Conservation (phyloP, 2,113 vertebrate genomes). For the Trematocara unimaculatum region DNA sequence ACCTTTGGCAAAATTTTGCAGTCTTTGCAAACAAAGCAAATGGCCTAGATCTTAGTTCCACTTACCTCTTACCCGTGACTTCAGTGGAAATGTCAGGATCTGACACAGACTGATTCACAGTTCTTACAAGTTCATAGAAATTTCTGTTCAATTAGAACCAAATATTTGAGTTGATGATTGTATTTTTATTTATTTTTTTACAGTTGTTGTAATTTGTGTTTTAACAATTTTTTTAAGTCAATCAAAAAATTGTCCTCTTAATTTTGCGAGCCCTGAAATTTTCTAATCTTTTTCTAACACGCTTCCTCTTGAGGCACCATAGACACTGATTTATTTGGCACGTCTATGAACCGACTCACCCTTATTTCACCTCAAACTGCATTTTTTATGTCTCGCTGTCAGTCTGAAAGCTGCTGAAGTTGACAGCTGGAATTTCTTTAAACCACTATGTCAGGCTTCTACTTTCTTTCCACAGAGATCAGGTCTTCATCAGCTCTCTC, state of each 20-base stretch:
- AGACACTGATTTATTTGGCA: not conserved
- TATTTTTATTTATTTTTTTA: not conserved
- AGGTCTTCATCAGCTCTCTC: not conserved
- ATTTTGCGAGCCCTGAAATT: not conserved
- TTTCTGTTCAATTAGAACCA: not conserved
- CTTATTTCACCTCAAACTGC: not conserved
- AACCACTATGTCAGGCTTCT: not conserved
- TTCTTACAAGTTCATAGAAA: not conserved
- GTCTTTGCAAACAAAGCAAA: not conserved
- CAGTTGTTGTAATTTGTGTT: not conserved
- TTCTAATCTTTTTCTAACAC: not conserved
- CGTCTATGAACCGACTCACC: slow-evolving; percentile 14
- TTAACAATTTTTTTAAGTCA: not conserved
- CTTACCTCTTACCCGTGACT: accelerated
- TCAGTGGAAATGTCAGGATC: not conserved
- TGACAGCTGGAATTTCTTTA: not conserved
- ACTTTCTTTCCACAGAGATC: not conserved
- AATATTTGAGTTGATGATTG: not conserved
- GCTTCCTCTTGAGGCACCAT: not conserved
- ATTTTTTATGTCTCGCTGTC: not conserved
- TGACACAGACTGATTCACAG: not conserved
- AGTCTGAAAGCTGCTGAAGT: not conserved
- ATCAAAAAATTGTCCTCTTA: not conserved
- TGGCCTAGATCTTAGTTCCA: accelerated
- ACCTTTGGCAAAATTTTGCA: accelerated